These are phyloP conservation scores for Hydrozoanthus tunicans DNA, from an alignment of 64 coral and sea anemone species.

Conservation along the genomic window DNA sequence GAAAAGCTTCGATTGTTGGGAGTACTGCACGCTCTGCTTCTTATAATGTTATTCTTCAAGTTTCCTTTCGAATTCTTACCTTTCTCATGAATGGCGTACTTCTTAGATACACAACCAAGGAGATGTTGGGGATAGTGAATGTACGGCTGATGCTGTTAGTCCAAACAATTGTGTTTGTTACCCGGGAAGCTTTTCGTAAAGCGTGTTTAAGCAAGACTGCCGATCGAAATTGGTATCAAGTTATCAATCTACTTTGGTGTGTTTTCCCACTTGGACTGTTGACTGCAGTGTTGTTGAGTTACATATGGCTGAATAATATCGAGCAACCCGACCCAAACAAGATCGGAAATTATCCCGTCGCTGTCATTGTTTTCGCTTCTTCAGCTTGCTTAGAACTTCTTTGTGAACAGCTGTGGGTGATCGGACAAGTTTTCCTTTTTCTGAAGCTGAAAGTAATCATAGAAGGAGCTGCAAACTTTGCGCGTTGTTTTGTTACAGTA, in stretches of 20 bases:
- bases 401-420: conserved; percentile 92
- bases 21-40: conserved; percentile 94
- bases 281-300: conserved; percentile 66
- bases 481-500: conserved; percentile 81
- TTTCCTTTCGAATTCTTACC: conserved; percentile 96
- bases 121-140: conserved; percentile 98
- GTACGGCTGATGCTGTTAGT: conserved; percentile 91
- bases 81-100: conserved; percentile 97
- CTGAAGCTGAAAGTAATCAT: conserved; percentile 93
- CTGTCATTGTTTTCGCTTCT: conserved; percentile 70
- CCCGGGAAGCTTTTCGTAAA: conserved; percentile 96
- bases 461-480: conserved; percentile 95
- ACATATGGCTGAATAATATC: conserved; percentile 79
- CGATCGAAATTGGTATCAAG: conserved; percentile 80
- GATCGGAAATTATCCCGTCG: conserved; percentile 78
- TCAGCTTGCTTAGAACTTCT: conserved; percentile 82
- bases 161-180: conserved; percentile 87
- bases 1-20: conserved; percentile 53
- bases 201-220: conserved; percentile 84
- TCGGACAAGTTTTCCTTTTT: conserved; percentile 91
- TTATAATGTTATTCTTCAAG: conserved; percentile 95
- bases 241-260: conserved; percentile 96
- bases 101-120: conserved; percentile 85
- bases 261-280: conserved; percentile 80
- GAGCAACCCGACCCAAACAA: conserved; percentile 69